A percentile compares a stretch with the other conserved stretches of the same genome.
phyloP scores from a whole-genome alignment of 2,888 invertebrate genomes.

The Brachylomia viminalis region DNA sequence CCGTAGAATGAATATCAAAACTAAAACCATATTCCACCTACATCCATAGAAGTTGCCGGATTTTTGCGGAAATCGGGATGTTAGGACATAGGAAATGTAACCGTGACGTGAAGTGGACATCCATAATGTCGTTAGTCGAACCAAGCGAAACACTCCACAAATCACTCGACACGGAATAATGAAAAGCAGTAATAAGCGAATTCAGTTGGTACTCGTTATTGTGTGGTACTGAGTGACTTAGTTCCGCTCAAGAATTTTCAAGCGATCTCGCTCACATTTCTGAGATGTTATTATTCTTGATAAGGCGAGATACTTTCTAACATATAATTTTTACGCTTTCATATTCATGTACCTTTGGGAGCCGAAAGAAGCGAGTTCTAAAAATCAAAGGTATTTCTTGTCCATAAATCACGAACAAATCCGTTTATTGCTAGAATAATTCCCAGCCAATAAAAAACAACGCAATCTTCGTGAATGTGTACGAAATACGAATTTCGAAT shows the following conservation, averaged over 20 bases:
- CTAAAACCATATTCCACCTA: not conserved
- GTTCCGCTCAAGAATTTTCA: constrained; percentile 20
- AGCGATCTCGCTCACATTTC: not conserved
- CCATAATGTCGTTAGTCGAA: not conserved
- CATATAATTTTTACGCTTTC: not conserved
- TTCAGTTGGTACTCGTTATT: constrained; percentile 1
- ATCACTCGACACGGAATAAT: constrained; percentile 6
- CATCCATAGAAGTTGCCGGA: not conserved
- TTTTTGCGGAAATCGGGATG: not conserved
- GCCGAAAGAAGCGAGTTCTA: not conserved
- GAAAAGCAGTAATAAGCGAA: constrained; percentile 17
- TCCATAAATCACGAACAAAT: constrained; percentile 32
- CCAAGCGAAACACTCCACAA: constrained; percentile 3
- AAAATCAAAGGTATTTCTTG: constrained; percentile 24
- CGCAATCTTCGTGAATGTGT: constrained; percentile 42
- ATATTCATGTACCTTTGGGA: not conserved
- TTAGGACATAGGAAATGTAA: not conserved
- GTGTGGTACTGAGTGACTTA: constrained; percentile 7
- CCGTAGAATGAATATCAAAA: not conserved
- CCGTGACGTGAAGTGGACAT: not conserved
- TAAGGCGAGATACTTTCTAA: not conserved
- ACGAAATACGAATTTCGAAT: constrained; percentile 51
- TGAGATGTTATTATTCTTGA: not conserved
- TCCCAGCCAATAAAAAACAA: constrained; percentile 44
- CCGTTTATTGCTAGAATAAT: constrained; percentile 34